Conservation (phyloP, 2,113 vertebrate species). For the Mormyrus lacerda region DNA sequence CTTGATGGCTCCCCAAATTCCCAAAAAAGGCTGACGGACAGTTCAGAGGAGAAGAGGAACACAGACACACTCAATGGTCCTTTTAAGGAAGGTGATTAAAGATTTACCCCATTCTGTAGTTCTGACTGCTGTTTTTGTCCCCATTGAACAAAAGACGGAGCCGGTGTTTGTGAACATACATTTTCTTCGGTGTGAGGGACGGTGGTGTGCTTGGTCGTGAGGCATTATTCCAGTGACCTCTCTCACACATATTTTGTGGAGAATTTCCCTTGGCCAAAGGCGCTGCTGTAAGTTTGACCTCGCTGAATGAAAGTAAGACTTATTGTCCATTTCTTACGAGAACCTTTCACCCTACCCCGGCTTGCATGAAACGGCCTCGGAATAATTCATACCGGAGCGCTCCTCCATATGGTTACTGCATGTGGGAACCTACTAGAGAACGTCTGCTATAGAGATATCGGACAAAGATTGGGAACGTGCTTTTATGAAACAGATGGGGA, state of each 20-base stretch:
- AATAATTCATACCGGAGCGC: constrained; percentile 11
- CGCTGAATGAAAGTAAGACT: constrained; percentile 33
- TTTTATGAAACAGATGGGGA: background rate
- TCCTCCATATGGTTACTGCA: constrained; percentile 16
- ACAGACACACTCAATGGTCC: constrained; percentile 35
- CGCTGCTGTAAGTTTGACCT: constrained; percentile 37
- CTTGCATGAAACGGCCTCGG: background rate
- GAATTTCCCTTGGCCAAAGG: constrained; percentile 20
- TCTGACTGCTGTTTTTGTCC: constrained; percentile 17
- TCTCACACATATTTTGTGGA: constrained; percentile 25
- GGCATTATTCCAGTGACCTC: constrained; percentile 29
- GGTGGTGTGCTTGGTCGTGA: background rate
- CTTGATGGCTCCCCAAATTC: constrained; percentile 29
- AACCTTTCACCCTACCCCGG: background rate
- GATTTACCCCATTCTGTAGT: constrained; percentile 30
- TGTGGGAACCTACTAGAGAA: constrained; percentile 7
- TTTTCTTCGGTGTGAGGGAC: constrained; percentile 20
- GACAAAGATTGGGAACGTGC: background rate
- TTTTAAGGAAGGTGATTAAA: constrained; percentile 45
- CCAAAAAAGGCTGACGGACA: constrained; percentile 45
- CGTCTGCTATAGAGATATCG: background rate
- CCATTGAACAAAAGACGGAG: constrained; percentile 19
- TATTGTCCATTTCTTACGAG: constrained; percentile 10
- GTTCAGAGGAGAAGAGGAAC: constrained; percentile 40
- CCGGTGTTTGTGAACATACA: constrained; percentile 29